Percentiles rank a stretch among this genome's conserved stretches.
Conservation (phyloP, 2,113 vertebrate genomes). For the Ageneiosus marmoratus region DNA sequence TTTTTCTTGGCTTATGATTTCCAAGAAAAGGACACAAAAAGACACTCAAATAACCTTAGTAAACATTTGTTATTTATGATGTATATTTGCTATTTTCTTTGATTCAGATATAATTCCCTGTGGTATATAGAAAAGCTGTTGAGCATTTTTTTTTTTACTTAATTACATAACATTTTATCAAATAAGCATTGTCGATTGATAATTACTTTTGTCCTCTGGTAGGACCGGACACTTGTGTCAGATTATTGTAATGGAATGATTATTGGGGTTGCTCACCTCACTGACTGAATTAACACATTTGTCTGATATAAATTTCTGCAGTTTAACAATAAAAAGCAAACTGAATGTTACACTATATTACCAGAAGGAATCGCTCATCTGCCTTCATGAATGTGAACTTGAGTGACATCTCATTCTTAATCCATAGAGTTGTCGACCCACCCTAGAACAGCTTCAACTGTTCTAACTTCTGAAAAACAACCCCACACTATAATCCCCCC, state of each 20-base stretch:
- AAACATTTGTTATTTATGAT: constrained; percentile 20
- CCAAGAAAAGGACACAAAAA: constrained; percentile 19
- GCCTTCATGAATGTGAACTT: too few species aligned
- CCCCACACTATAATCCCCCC: too few species aligned
- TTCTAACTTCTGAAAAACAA: too few species aligned
- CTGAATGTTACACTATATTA: constrained; percentile 19
- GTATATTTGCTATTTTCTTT: constrained; percentile 24
- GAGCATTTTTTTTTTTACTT: constrained; percentile 26
- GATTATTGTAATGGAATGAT: constrained; percentile 54
- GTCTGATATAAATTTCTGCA: constrained; percentile 46
- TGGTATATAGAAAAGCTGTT: constrained; percentile 21
- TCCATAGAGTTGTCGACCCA: too few species aligned
- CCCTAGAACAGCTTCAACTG: too few species aligned
- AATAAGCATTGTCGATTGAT: constrained; percentile 53
- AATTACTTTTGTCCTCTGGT: constrained; percentile 43
- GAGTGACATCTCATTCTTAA: too few species aligned
- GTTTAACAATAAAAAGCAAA: constrained; percentile 11
- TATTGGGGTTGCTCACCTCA: background rate
- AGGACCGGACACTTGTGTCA: constrained; percentile 44
- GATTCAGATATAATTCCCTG: constrained; percentile 19
- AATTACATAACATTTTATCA: constrained; percentile 51
- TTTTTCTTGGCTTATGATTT: constrained; percentile 45
- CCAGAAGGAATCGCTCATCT: too few species aligned
- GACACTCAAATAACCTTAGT: background rate
- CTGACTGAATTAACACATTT: constrained; percentile 41